Conservation (phyloP, 2,113 vertebrate genomes). For the Ceyx margarethae region DNA sequence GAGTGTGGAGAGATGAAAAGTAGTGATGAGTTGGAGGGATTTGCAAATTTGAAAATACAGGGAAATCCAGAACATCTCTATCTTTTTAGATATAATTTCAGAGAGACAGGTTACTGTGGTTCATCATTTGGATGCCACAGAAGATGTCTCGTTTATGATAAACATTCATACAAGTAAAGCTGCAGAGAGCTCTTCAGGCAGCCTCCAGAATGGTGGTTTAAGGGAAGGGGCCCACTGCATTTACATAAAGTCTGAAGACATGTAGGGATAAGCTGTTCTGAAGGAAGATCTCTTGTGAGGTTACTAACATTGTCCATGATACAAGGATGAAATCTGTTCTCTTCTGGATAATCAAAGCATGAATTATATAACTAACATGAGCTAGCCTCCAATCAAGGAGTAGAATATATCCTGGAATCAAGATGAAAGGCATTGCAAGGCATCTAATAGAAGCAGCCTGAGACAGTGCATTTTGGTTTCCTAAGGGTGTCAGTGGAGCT, state of each 20-base stretch:
- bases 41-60: not conserved
- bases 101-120: not conserved
- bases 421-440: rapidly evolving
- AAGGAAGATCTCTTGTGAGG: not conserved
- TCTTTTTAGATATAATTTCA: not conserved
- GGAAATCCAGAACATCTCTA: not conserved
- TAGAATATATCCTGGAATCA: not conserved
- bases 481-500: not conserved
- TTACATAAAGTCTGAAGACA: not conserved
- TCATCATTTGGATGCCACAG: not conserved
- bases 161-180: not conserved
- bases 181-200: not conserved
- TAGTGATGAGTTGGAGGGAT: not conserved
- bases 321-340: not conserved
- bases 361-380: not conserved
- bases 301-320: not conserved
- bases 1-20: not conserved
- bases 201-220: not conserved
- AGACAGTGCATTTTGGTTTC: not conserved
- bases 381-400: not conserved
- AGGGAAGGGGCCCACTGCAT: not conserved
- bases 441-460: not conserved
- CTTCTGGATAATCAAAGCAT: not conserved
- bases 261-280: not conserved
- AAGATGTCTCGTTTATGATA: not conserved